Conservation (phyloP, 37 sponge, comb jelly and placozoan species). For the Halichondria panicea region DNA sequence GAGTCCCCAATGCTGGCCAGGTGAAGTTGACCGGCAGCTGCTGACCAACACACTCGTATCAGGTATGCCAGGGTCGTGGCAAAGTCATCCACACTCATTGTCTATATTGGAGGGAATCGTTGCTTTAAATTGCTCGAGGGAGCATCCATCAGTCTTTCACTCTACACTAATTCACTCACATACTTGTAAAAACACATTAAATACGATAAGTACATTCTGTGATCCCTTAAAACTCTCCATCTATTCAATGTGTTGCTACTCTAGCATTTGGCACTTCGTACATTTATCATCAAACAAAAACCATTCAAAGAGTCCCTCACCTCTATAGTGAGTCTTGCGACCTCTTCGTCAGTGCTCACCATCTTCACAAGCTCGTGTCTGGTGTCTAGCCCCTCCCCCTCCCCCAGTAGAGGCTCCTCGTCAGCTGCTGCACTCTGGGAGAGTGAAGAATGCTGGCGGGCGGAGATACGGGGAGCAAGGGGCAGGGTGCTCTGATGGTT, state of each 20-base stretch:
- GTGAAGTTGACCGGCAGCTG: conserved; percentile 83
- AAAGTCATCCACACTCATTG: conserved; percentile 77
- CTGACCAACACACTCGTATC: conserved; percentile 76
- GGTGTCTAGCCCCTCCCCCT: conserved; percentile 9
- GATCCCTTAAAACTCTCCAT: too few species aligned
- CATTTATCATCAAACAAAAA: background rate
- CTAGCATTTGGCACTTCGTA: too few species aligned
- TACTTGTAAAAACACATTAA: background rate
- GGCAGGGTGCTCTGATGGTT: conserved; percentile 18
- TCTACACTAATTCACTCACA: background rate
- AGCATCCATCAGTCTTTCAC: background rate
- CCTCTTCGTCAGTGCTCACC: conserved; percentile 48
- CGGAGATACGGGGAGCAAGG: background rate
- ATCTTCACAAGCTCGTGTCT: background rate
- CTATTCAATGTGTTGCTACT: too few species aligned
- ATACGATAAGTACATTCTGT: too few species aligned
- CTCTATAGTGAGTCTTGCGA: conserved; percentile 72
- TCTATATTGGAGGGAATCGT: conserved; percentile 24
- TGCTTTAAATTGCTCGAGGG: background rate
- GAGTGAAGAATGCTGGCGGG: conserved; percentile 2
- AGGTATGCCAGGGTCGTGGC: conserved; percentile 59
- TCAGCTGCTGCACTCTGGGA: conserved; percentile 13
- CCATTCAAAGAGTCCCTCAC: conserved; percentile 12
- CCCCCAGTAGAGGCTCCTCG: conserved; percentile 1
- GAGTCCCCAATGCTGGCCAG: conserved; percentile 38